A percentile compares a stretch with the other conserved stretches of the same genome.
Evolutionary conservation across 2,888 invertebrate species (phyloP).

Genomic region (Liposcelis brunnea): DNA sequence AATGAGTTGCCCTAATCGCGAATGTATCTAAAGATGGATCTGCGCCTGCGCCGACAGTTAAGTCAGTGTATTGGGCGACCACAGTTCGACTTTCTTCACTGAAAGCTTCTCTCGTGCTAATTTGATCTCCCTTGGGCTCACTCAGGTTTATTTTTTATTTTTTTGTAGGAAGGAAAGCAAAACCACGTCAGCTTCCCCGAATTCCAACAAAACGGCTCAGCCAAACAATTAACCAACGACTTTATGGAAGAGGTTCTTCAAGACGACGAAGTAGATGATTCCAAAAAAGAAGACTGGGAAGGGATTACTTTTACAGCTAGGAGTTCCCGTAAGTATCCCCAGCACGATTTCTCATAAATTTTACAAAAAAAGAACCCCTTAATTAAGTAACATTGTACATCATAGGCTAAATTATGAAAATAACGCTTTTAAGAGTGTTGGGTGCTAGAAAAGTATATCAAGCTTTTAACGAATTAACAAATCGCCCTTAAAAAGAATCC

Average conservation of each 20-base stretch:
- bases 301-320: slow-evolving; percentile 82
- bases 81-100: too few relatives aligned
- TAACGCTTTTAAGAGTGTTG: slow-evolving; percentile 10
- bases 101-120: too few relatives aligned
- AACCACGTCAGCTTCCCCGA: slow-evolving; percentile 81
- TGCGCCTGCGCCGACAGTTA: too few relatives aligned
- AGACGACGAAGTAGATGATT: slow-evolving; percentile 36
- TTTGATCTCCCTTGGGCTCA: too few relatives aligned
- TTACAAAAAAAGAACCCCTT: neutral
- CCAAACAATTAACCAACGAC: slow-evolving; percentile 75
- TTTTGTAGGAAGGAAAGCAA: slow-evolving; percentile 60
- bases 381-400: neutral
- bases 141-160: too few relatives aligned
- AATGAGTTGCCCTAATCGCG: too few relatives aligned
- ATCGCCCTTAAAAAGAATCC: slow-evolving; percentile 4
- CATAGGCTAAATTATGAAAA: too few relatives aligned
- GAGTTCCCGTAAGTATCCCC: slow-evolving; percentile 57
- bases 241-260: slow-evolving; percentile 72
- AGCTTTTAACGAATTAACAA: slow-evolving; percentile 6
- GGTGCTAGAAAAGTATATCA: slow-evolving; percentile 15
- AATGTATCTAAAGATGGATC: too few relatives aligned
- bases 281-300: slow-evolving; percentile 56
- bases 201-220: slow-evolving; percentile 76
- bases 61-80: too few relatives aligned
- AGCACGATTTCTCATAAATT: neutral